Conservation (phyloP, 2,113 vertebrate genomes). For the Pituophis catenifer region DNA sequence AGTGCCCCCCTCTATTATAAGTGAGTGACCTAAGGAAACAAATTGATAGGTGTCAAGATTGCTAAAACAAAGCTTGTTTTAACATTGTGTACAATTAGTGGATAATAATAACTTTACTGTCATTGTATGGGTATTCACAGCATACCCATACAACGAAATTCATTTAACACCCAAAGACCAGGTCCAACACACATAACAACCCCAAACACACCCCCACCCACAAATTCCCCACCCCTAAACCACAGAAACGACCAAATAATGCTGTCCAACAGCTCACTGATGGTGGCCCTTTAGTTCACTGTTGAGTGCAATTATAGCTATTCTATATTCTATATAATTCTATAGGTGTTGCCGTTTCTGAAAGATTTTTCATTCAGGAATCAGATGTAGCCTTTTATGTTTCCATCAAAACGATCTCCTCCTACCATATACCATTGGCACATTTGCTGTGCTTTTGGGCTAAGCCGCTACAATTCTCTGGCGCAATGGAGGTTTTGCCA, state of each 20-base stretch:
- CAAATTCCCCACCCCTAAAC: too few relatives aligned
- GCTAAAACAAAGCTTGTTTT: background rate
- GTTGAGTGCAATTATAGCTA: too few relatives aligned
- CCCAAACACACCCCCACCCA: too few relatives aligned
- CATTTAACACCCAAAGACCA: too few relatives aligned
- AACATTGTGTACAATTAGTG: too few relatives aligned
- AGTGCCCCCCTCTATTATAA: background rate
- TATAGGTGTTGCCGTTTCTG: background rate
- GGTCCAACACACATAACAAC: too few relatives aligned
- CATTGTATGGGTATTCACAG: too few relatives aligned
- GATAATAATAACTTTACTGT: background rate
- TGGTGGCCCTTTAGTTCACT: too few relatives aligned
- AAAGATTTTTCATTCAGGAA: background rate
- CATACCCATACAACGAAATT: too few relatives aligned
- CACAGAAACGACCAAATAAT: too few relatives aligned
- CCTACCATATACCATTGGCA: background rate
- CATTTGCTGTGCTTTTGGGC: background rate
- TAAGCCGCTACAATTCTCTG: background rate
- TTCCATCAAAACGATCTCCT: background rate
- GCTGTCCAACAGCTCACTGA: too few relatives aligned
- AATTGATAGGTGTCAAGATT: background rate
- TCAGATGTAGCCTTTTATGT: background rate
- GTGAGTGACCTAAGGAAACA: background rate
- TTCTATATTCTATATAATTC: too few relatives aligned
- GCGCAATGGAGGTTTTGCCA: background rate